Evolutionary conservation across 2,888 invertebrate genomes (phyloP), one percentile per base, ranked within the genome.

Genomic region (Eupithecia insigniata): DNA sequence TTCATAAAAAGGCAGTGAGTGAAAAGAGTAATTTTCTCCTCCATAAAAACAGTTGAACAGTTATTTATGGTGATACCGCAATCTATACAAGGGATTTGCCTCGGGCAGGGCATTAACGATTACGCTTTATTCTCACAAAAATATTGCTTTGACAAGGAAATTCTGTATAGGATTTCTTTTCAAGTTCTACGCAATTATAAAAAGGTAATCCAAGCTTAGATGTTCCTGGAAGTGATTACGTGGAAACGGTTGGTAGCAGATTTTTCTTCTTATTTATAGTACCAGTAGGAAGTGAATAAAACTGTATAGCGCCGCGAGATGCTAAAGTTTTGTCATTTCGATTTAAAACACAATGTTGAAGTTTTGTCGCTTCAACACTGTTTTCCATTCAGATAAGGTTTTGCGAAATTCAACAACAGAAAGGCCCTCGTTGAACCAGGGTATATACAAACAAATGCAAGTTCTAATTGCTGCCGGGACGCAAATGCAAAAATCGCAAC

Each of bases 21-120:
- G 89, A 89, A 89, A 89, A 89, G 88, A 88, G 89, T 88, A 89
- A 89, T 89, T 89, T 89, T 89, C 89, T 90, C 91, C 90, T 89
- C 91, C 91, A 92, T 92, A 93, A 92, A 93, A 93, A 92, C 92
- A 92, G 91, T 91, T 91, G 89, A 89, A 87, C 86, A 89, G 92
- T 92, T 93, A 93, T 93, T 93, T 93, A 92, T 91, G 91, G 88
- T 89, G 92, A 91, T 90, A 90, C 91, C 91, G 89, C 92, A 91
- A 92, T 92, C 92, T 92, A 91, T 93, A 91, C 90, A 90, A 88
- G 91, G 91, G 92, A 91, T 92, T 91, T 86, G 82, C 92, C 86
- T 83, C 82, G 84, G 90, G 92, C 90, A 85, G 87, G 88, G 89
- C 88, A 92, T 93, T 92, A 92, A 91, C 91, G 92, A 92, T 91